Percentiles rank a stretch among this genome's conserved stretches.
Evolutionary conservation across 2,888 invertebrate genomes (phyloP).

Genomic region (Chloromyia formosa): DNA sequence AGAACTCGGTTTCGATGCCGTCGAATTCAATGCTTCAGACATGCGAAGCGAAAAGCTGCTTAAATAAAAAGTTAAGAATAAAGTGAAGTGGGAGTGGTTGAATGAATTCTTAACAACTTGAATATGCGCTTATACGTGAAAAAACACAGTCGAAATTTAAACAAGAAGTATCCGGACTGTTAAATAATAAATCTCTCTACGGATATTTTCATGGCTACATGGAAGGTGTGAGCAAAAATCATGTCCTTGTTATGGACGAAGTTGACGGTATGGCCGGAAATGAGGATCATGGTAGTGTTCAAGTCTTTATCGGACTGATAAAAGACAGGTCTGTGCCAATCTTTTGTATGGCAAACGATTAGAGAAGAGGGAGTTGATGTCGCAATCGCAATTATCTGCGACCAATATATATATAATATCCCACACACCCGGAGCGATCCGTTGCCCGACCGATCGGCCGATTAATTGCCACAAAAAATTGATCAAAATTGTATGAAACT

Average conservation of each 20-base stretch:
- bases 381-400: too few relatives aligned
- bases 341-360: constrained; percentile 98
- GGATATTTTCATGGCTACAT: constrained; percentile 72
- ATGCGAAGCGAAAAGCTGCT: constrained; percentile 87
- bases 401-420: too few relatives aligned
- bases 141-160: too few relatives aligned
- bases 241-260: constrained; percentile 99
- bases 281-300: constrained; percentile 96
- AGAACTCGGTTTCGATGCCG: constrained; percentile 86
- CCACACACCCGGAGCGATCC: too few relatives aligned
- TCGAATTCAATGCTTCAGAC: constrained; percentile 98
- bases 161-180: constrained; percentile 81
- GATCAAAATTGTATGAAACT: too few relatives aligned
- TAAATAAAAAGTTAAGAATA: too few relatives aligned
- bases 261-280: constrained; percentile 99
- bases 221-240: constrained; percentile 74
- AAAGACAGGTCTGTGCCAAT: constrained; percentile 88
- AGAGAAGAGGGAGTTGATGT: too few relatives aligned
- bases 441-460: too few relatives aligned
- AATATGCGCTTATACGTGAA: too few relatives aligned
- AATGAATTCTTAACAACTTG: too few relatives aligned
- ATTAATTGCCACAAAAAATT: too few relatives aligned
- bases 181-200: constrained; percentile 79
- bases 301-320: constrained; percentile 91
- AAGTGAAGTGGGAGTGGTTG: too few relatives aligned